Conservation (phyloP, 2,113 vertebrate species). For the Odocoileus virginianus region DNA sequence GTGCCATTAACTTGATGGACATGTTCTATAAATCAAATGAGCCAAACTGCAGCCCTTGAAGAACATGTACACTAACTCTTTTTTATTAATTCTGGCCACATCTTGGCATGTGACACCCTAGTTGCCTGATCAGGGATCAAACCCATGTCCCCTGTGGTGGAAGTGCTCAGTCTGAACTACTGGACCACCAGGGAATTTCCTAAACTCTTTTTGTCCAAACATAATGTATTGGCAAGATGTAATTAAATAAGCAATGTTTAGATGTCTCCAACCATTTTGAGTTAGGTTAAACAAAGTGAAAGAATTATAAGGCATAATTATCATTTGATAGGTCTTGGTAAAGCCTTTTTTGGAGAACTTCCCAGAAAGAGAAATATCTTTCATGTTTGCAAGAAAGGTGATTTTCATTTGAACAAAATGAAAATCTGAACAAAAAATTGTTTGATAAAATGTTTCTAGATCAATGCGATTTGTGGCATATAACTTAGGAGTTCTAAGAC, state of each 20-base stretch:
- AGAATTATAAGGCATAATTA: conserved; percentile 2
- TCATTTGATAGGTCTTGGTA: background rate
- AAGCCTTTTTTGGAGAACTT: background rate
- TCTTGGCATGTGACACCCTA: background rate
- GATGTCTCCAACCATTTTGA: background rate
- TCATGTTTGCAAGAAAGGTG: background rate
- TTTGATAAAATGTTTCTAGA: background rate
- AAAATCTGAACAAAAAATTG: background rate
- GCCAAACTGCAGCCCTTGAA: background rate
- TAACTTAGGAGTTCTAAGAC: background rate
- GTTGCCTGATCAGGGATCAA: background rate
- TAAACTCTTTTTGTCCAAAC: background rate
- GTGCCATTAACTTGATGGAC: background rate
- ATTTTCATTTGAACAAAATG: conserved; percentile 7
- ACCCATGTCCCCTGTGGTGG: background rate
- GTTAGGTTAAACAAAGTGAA: background rate
- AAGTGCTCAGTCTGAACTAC: background rate
- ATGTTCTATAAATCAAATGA: background rate
- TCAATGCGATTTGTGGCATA: background rate
- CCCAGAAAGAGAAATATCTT: background rate
- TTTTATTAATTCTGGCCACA: background rate
- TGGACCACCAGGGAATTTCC: background rate
- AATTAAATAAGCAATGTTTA: conserved; percentile 27
- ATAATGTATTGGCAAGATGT: background rate
- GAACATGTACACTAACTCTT: background rate